Evolutionary conservation across 1,140 invertebrate species (phyloP).

Genomic region (Drosophila jambulina): DNA sequence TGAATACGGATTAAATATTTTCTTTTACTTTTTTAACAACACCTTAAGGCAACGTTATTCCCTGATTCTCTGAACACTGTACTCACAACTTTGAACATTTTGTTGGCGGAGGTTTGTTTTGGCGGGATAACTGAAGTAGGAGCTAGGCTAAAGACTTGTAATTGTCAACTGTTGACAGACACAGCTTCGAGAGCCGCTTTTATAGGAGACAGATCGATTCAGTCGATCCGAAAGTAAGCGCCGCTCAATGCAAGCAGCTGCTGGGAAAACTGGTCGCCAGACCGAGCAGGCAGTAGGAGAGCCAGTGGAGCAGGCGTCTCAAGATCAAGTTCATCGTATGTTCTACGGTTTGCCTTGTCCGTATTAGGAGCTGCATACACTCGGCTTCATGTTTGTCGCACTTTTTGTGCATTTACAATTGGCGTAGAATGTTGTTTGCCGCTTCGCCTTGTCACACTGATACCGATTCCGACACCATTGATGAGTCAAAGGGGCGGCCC

Average conservation of each 20-base stretch:
- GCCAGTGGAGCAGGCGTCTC: slow-evolving; percentile 55
- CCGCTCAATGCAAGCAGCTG: slow-evolving; percentile 70
- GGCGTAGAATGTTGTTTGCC: slow-evolving; percentile 51
- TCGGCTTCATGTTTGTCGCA: slow-evolving; percentile 45
- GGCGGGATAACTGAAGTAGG: slow-evolving; percentile 13
- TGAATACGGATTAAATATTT: background rate
- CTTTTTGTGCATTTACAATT: slow-evolving; percentile 38
- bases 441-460: slow-evolving; percentile 47
- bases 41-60: background rate
- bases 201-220: slow-evolving; percentile 48
- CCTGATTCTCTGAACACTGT: background rate
- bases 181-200: slow-evolving; percentile 44
- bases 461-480: slow-evolving; percentile 9
- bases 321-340: slow-evolving; percentile 79
- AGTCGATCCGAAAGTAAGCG: slow-evolving; percentile 69
- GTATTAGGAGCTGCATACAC: slow-evolving; percentile 60
- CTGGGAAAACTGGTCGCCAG: slow-evolving; percentile 72
- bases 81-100: slow-evolving; percentile 84
- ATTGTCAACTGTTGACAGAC: slow-evolving; percentile 74
- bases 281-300: slow-evolving; percentile 28
- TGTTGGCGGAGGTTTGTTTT: slow-evolving; percentile 28
- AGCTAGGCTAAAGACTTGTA: slow-evolving; percentile 54
- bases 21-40: background rate
- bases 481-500: slow-evolving; percentile 32
- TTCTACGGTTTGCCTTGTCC: slow-evolving; percentile 65